Evolutionary conservation across 2,888 invertebrate species (phyloP), one percentile per base, ranked within the genome.

Genomic region (Laspeyria flexula): DNA sequence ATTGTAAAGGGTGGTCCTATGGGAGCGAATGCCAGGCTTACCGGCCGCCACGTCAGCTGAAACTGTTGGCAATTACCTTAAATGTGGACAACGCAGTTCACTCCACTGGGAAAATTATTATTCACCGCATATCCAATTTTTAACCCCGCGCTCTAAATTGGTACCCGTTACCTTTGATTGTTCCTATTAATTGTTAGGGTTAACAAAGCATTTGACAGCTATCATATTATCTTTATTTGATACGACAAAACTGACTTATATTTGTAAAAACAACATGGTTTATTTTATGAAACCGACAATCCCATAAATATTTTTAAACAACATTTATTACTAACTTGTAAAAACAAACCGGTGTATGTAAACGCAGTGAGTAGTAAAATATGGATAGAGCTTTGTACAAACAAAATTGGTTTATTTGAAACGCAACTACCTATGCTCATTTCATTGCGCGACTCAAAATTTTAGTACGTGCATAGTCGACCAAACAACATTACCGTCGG

Each of bases 61-160:
- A 90, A 91, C 88, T 85, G 88, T 79, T 85, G 79, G 86, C 88
- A 91, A 92, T 92, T 91, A 92, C 87, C 89, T 89, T 90, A 88
- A 92, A 92, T 88, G 88, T 91, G 89, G 90, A 89, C 90, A 91
- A 88, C 88, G 82, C 85, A 85, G 81, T 83, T 76, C 77, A 81
- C 65, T 87, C 90, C 86, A 68, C 70, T 60, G 89, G 90, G 92
- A 88, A 83, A 85, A 88, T 88, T 86, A 89, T 87, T 88, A 91
- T 91, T 90, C 86, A 85, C 81, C 82, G 86, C 86, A 86, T 86
- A 85, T 82, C 83, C 85, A 86, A 86, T 90, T 89, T 91, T 88
- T 88, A 82, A 79, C 71, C 71, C 71, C 66, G 65, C 63, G 29
- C 43, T 79, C 84, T 83, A 87, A 86, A 88, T 89, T 88, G 79